Evolutionary conservation across 1,140 invertebrate species (phyloP), one percentile per base, ranked within the genome.

Genomic region (Sitodiplosis mosellana): DNA sequence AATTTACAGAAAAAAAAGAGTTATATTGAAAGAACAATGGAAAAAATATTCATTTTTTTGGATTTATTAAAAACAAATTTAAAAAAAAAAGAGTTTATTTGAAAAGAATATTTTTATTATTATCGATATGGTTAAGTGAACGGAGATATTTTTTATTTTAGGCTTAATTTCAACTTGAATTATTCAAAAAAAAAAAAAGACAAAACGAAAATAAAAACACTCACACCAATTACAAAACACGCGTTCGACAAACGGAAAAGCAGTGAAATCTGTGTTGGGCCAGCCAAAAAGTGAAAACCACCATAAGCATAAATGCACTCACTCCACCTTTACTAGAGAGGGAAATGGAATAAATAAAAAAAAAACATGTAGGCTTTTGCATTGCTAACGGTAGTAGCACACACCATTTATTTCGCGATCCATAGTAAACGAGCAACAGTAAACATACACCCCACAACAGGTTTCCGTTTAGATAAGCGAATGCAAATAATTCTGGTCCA

Each of bases 11-110:
- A 42, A 21, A 33, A 48, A 43, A 12, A 50, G 49, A 51, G 51
- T 33, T n/a, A n/a, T n/a, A n/a, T n/a, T n/a, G 46, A 52, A 51
- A 33, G 15, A 37, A 48, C 52, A 44, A 47, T 50, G 36, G 47
- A 38, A 50, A n/a, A n/a, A 51, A 48, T 54, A 50, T 44, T 51
- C 58, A 54, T 58, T 58, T 54, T 58, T 54, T 56, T n/a, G n/a
- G 41, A 48, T 42, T 42, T 33, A 42, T 41, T 33, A 40, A 43
- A 41, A n/a, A 34, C 7, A 8, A 18, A 11, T n/a, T 20, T 40
- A 18, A 41, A 22, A 33, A 46, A 3, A 49, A 46, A 27, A 49
- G 14, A n/a, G 37, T 12, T 11, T 33, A 11, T n/a, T 20, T 40
- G 19, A 41, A 22, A 33, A 46, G 5, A 49, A 46, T 19, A 36